These are phyloP conservation scores for Australoheros scitulus DNA, from an alignment of 2,113 vertebrate genomes.

Conservation along the genomic window DNA sequence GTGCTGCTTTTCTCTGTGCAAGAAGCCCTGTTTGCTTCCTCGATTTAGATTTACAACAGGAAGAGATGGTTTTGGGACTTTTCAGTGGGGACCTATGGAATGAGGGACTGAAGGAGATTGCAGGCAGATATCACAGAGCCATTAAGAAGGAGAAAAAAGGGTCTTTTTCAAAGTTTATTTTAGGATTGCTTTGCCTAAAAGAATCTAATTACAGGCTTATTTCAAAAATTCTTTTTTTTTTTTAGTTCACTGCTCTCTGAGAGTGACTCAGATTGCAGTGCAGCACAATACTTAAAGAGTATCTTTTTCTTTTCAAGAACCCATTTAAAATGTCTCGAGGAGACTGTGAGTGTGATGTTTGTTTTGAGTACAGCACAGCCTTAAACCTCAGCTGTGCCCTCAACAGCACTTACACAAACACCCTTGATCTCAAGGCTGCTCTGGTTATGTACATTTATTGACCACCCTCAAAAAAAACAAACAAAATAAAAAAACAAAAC, in stretches of 20 bases:
- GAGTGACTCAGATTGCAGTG: background rate
- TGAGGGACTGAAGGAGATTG: slow-evolving; percentile 27
- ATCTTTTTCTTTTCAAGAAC: slow-evolving; percentile 28
- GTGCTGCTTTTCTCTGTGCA: slow-evolving; percentile 44
- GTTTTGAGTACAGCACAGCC: slow-evolving; percentile 47
- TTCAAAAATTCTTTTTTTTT: background rate
- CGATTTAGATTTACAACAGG: slow-evolving; percentile 75
- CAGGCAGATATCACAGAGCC: slow-evolving; percentile 23
- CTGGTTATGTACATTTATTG: background rate
- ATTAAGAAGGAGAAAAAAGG: background rate
- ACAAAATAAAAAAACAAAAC: too few relatives aligned
- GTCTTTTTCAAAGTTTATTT: background rate
- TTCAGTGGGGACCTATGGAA: slow-evolving; percentile 44
- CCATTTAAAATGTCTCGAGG: slow-evolving; percentile 6
- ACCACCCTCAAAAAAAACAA: background rate
- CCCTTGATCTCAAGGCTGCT: slow-evolving; percentile 43
- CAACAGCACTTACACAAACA: slow-evolving; percentile 32
- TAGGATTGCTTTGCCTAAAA: background rate
- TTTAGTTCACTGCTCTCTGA: background rate
- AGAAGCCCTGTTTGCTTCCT: slow-evolving; percentile 50
- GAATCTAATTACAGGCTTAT: slow-evolving; percentile 15
- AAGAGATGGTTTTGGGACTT: slow-evolving; percentile 59
- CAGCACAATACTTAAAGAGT: slow-evolving; percentile 11
- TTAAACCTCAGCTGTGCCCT: slow-evolving; percentile 59
- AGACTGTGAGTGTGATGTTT: slow-evolving; percentile 50